phyloP scores from a whole-genome alignment of 2,113 vertebrate species.

The Passer montanus region DNA sequence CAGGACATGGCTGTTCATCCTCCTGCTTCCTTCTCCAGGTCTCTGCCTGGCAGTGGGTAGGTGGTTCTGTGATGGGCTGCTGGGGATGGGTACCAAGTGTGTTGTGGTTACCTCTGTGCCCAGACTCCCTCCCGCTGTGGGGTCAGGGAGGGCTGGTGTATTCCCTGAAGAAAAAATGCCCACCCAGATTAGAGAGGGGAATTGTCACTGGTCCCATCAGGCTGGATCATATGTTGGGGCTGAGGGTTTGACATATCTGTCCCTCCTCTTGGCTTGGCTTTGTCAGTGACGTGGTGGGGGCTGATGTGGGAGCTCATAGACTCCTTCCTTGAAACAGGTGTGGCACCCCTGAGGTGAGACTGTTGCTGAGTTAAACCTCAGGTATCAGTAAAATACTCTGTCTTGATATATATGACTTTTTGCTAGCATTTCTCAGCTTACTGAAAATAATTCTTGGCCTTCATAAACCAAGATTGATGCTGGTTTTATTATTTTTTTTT shows the following conservation, averaged over 20 bases:
- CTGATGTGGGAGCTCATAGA: not conserved
- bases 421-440: not conserved
- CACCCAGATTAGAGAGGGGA: accelerated
- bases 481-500: not conserved
- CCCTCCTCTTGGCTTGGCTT: not conserved
- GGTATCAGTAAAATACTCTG: not conserved
- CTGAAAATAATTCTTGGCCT: not conserved
- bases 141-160: not conserved
- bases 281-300: not conserved
- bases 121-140: not conserved
- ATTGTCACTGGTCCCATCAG: not conserved
- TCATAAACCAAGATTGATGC: not conserved
- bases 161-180: not conserved
- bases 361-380: not conserved
- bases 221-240: not conserved
- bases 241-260: not conserved
- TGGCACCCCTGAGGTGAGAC: not conserved
- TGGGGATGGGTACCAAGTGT: not conserved
- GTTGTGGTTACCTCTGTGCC: not conserved
- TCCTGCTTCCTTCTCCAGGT: not conserved
- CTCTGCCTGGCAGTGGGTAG: not conserved
- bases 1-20: accelerated
- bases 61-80: not conserved
- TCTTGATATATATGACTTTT: not conserved
- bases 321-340: not conserved